These are phyloP conservation scores for Tragelaphus imberbis DNA, from an alignment of 2,113 vertebrate genomes.

Conservation along the genomic window DNA sequence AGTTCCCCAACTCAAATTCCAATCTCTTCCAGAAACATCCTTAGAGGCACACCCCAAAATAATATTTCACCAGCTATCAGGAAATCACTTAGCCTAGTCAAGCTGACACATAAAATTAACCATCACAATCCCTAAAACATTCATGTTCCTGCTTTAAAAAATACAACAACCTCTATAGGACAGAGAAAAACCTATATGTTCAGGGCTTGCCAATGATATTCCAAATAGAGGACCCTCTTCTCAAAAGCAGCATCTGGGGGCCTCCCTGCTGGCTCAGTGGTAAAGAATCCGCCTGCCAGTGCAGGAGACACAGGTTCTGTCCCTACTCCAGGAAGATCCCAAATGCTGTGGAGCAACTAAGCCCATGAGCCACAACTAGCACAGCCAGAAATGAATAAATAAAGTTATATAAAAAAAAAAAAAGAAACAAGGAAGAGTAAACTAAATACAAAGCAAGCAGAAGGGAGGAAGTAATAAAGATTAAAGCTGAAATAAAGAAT, in stretches of 20 bases:
- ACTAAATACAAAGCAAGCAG: not conserved
- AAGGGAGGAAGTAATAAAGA: not conserved
- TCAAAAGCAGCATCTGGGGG: not conserved
- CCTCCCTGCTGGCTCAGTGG: not conserved
- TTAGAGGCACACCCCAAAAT: not conserved
- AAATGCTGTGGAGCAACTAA: not conserved
- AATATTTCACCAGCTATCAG: not conserved
- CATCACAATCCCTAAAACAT: not conserved
- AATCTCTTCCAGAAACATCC: not conserved
- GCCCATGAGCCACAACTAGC: not conserved
- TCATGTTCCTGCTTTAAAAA: not conserved
- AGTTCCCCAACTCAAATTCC: not conserved
- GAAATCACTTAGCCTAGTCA: not conserved
- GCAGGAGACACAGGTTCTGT: not conserved
- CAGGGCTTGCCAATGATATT: not conserved
- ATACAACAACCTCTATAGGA: not conserved
- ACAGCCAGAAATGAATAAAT: not conserved
- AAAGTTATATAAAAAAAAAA: not conserved
- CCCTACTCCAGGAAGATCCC: not conserved
- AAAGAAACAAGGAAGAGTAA: not conserved
- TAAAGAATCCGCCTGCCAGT: not conserved
- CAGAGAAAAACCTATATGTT: not conserved
- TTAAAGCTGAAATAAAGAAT: not conserved
- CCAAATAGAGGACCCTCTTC: not conserved
- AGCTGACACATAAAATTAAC: not conserved